These are phyloP conservation scores for Knipowitschia caucasica DNA, from an alignment of 2,797 vertebrate species.

Conservation along the genomic window DNA sequence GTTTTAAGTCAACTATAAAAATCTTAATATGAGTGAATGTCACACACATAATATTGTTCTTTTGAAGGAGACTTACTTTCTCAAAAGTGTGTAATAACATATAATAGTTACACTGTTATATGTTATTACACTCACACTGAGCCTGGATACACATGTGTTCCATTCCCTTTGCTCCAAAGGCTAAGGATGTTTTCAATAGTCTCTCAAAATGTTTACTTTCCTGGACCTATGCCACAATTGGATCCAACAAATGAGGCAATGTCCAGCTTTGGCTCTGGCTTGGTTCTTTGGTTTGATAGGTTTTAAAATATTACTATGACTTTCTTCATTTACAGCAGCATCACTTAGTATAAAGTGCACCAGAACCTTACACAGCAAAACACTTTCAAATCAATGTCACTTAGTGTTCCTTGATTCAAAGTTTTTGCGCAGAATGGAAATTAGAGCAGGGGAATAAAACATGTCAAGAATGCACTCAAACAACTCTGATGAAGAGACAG, in stretches of 20 bases:
- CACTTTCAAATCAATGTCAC: not conserved
- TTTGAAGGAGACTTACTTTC: too few relatives aligned
- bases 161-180: slow-evolving; percentile 2
- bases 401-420: not conserved
- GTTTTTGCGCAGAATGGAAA: not conserved
- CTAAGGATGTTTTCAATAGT: not conserved
- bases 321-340: not conserved
- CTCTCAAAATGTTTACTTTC: slow-evolving; percentile 9
- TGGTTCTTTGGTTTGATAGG: not conserved
- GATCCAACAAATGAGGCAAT: not conserved
- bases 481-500: not conserved
- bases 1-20: too few relatives aligned
- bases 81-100: too few relatives aligned
- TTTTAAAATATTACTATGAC: slow-evolving; percentile 4
- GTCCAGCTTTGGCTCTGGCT: not conserved
- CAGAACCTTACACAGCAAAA: not conserved
- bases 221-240: not conserved
- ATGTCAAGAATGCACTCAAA: slow-evolving; percentile 6
- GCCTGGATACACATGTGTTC: too few relatives aligned
- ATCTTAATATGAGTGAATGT: too few relatives aligned
- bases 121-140: too few relatives aligned
- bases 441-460: slow-evolving; percentile 1
- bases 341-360: not conserved
- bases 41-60: too few relatives aligned
- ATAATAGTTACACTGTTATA: too few relatives aligned